These are phyloP conservation scores for Semibalanus balanoides DNA, from an alignment of 1,140 invertebrate genomes.

Conservation along the genomic window DNA sequence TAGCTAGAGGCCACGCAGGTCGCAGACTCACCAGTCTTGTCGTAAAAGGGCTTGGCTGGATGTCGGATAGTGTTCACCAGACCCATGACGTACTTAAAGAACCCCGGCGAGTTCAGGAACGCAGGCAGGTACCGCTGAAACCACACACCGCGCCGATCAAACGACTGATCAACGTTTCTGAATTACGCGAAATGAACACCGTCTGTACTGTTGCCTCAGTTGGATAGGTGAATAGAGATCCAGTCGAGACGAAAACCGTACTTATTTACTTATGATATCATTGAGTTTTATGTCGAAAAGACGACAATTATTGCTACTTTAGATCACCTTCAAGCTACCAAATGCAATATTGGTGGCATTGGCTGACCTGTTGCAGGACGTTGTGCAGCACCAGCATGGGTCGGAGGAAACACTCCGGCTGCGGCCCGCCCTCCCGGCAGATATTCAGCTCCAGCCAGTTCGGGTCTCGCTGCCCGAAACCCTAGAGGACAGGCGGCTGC, in stretches of 20 bases:
- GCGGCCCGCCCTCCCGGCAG: not conserved
- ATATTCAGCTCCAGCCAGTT: not conserved
- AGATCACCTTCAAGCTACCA: too few species aligned
- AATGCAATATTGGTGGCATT: too few species aligned
- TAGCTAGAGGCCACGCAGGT: too few species aligned
- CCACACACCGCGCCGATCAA: too few species aligned
- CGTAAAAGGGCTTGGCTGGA: not conserved
- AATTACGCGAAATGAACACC: too few species aligned
- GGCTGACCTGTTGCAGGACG: not conserved
- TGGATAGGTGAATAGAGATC: too few species aligned
- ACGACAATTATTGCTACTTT: too few species aligned
- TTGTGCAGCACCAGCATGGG: not conserved
- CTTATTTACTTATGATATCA: too few species aligned
- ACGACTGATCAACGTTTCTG: too few species aligned
- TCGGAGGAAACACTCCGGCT: not conserved
- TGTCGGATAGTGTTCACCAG: not conserved
- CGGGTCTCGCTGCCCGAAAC: not conserved
- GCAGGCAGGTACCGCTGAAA: not conserved
- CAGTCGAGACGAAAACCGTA: too few species aligned
- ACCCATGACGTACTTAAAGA: not conserved
- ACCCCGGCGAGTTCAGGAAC: not conserved
- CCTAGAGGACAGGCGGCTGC: not conserved
- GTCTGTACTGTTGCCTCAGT: too few species aligned
- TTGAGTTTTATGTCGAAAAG: too few species aligned
- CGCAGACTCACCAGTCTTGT: not conserved